Conservation (phyloP, 2,113 vertebrate genomes). For the Picathartes gymnocephalus region DNA sequence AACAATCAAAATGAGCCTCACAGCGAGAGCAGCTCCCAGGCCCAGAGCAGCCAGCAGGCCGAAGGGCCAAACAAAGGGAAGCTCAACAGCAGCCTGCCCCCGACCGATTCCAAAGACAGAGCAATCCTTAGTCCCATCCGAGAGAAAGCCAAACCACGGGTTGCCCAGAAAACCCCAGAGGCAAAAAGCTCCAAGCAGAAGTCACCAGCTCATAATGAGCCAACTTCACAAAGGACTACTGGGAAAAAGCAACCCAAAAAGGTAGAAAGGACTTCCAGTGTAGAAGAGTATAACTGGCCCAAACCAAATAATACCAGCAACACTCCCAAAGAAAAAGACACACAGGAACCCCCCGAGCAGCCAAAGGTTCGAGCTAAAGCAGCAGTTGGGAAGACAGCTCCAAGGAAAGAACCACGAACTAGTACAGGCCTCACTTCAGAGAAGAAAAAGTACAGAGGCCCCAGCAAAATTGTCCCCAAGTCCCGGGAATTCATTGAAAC, state of each 20-base stretch:
- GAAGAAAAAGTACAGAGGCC: slow-evolving; percentile 91
- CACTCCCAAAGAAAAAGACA: slow-evolving; percentile 89
- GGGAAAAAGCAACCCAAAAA: slow-evolving; percentile 91
- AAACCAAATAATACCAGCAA: slow-evolving; percentile 84
- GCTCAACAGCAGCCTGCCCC: slow-evolving; percentile 65
- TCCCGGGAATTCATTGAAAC: slow-evolving; percentile 96
- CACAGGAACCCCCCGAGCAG: slow-evolving; percentile 77
- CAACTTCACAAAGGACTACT: slow-evolving; percentile 79
- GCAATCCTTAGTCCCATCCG: slow-evolving; percentile 77
- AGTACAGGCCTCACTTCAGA: slow-evolving; percentile 73
- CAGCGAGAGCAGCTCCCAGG: slow-evolving; percentile 69
- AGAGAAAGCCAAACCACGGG: slow-evolving; percentile 88
- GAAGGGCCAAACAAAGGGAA: slow-evolving; percentile 82
- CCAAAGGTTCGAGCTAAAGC: slow-evolving; percentile 85
- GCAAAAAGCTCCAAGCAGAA: slow-evolving; percentile 87
- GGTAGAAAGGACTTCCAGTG: slow-evolving; percentile 82
- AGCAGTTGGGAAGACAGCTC: slow-evolving; percentile 83
- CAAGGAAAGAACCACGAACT: slow-evolving; percentile 90
- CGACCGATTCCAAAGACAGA: slow-evolving; percentile 77
- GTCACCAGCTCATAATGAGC: slow-evolving; percentile 82
- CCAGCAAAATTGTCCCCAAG: slow-evolving; percentile 89
- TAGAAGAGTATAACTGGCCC: slow-evolving; percentile 85
- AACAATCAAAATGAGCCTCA: slow-evolving; percentile 85
- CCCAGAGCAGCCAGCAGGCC: slow-evolving; percentile 69
- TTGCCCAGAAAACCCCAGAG: slow-evolving; percentile 84